Base-by-base conservation (phyloP, 2,888 invertebrate genomes). In the Oscheius myriophilus region DNA sequence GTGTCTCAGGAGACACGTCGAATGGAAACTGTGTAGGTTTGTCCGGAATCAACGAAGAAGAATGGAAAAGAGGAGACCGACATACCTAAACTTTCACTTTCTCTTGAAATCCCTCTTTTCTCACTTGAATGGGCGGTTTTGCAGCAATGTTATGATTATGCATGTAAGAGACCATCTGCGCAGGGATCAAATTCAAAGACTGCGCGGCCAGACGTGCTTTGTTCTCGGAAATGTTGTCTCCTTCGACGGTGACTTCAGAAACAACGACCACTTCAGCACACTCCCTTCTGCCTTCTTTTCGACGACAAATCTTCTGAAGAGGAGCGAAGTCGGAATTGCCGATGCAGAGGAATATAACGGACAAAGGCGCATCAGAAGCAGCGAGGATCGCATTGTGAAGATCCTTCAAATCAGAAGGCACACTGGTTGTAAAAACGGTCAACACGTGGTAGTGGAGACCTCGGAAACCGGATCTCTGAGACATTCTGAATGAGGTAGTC, bases 301-400 rank as follows among this genome's bases (percentile, higher is more conserved):
- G 14, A 41, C 68, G 70, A 52, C 70, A 72, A 1, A 72, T n/a
- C 52, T 78, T 78, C 62, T 74, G 75, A 7, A 78, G 54, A 11
- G 70, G 61, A 16, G 67, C 63, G 46, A 83, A 79, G 41, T 83
- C 80, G 25, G 49, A 18, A 49, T 81, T 76, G n/a, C 84, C 83
- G 68, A 84, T 80, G 43, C 83, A 82, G 57, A 84, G 78, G 66
- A 84, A 82, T 52, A 84, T 62, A 55, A 84, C 76, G 12, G 84
- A 84, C 14, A 84, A 65, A 4, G 84, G 84, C 51, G 84, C 80
- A 26, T 82, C 76, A 18, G 83, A 78, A 21, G 83, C 83, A 18
- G 75, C 71, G 64, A 77, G 81, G 14, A 84, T 52, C 1, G 83
- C 74, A 42, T 76, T 73, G 25, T 80, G 73, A 12, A 82, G 78